Evolutionary conservation across 2,113 vertebrate species (phyloP).

Genomic region (Urocynchramus pylzowi): DNA sequence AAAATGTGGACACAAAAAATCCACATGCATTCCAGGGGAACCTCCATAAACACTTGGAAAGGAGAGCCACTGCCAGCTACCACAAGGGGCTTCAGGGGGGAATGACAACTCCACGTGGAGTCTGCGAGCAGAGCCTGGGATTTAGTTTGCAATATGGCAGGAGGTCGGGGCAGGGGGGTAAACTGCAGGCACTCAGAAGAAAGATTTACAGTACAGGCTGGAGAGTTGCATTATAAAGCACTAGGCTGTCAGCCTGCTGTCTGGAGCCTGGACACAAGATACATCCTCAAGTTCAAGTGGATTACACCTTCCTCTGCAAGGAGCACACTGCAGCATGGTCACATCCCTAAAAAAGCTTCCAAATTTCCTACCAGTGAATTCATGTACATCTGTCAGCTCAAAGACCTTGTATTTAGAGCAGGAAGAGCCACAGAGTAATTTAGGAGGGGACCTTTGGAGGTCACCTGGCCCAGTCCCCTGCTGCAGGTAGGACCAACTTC

Average conservation of each 20-base stretch:
- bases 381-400: neutral
- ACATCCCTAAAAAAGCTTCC: neutral
- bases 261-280: neutral
- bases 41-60: neutral
- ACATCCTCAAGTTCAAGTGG: neutral
- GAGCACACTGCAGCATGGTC: neutral
- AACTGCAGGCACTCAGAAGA: neutral
- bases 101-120: fast-evolving
- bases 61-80: neutral
- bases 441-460: neutral
- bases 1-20: neutral
- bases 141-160: neutral
- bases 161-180: fast-evolving
- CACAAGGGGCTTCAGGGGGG: neutral
- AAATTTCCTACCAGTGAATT: neutral
- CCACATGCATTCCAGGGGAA: neutral
- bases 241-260: neutral
- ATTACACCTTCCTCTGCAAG: neutral
- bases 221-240: neutral
- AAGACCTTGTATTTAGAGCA: neutral
- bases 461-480: neutral
- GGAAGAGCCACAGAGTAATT: neutral
- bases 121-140: neutral
- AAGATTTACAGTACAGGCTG: neutral
- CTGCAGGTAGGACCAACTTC: neutral